A percentile compares a stretch with the other conserved stretches of the same genome.
Conservation (phyloP, 2,797 vertebrate species). For the Antrozous pallidus region DNA sequence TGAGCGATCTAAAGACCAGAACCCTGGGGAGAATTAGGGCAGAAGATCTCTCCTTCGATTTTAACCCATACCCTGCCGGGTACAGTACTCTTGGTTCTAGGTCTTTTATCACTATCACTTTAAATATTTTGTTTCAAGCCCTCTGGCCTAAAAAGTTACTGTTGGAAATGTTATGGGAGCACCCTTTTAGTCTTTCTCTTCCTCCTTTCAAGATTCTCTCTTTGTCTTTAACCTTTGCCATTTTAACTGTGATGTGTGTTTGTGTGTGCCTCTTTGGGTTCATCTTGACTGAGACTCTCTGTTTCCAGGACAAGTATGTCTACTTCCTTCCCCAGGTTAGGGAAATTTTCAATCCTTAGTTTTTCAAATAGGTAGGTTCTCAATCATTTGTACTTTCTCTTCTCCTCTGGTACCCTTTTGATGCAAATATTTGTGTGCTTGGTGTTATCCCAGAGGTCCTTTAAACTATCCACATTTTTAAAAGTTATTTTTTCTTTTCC, state of each 20-base stretch:
- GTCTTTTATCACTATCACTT: neutral
- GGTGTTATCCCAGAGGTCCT: neutral
- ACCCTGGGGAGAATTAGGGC: neutral
- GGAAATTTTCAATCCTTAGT: neutral
- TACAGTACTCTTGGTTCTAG: neutral
- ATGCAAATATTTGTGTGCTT: neutral
- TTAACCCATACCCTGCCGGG: neutral
- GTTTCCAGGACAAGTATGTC: neutral
- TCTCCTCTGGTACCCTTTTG: neutral
- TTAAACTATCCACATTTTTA: neutral
- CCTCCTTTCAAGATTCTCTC: neutral
- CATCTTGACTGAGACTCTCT: neutral
- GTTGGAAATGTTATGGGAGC: neutral
- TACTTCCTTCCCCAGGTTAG: neutral
- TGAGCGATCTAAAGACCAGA: neutral
- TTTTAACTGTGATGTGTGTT: neutral
- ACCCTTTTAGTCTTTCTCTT: neutral
- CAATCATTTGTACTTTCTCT: neutral
- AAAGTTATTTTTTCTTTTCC: neutral
- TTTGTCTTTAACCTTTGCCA: neutral
- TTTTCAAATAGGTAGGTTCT: neutral
- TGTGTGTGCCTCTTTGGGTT: neutral
- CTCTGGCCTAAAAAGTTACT: neutral
- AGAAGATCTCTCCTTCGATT: neutral
- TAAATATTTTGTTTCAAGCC: neutral